Base-by-base conservation (phyloP, 2,888 invertebrate genomes). In the Pheosia tremula region DNA sequence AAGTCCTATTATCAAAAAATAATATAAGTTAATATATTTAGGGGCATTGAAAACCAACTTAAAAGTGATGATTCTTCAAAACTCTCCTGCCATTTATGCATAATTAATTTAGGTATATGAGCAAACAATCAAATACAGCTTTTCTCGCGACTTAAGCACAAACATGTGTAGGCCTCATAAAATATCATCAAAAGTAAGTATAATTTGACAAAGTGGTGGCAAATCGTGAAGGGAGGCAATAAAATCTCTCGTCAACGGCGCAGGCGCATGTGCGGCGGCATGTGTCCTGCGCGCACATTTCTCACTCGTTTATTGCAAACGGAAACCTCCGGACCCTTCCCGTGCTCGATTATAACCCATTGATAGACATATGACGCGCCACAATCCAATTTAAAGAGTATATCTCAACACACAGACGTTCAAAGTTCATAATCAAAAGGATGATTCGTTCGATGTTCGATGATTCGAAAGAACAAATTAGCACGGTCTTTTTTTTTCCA, bases 241-340 rank as follows among this genome's bases (percentile, higher is more conserved):
- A 88, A 91, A 89, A 88, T 89, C 85, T 83, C 78, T 88, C 89
- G 75, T 81, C 88, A 75, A 72, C 69, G 62, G 67, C 71, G 61
- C 66, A 72, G 75, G 75, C 76, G 80, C 84, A 83, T 84, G 79
- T 83, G 83, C 79, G 75, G 61, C 71, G 70, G 70, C 76, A 78
- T 78, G 74, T 78, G 78, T 79, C 74, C 68, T 75, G 72, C 72
- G 69, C 63, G 61, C 82, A 78, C 78, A 78, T 83, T 78, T 86
- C 81, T 86, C 85, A 80, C 73, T 68, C 80, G 84, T 87, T 90
- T 90, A 90, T 90, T 91, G 87, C 89, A 75, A 90, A 86, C 90
- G 90, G 90, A 91, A 89, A 86, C 85, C 84, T 84, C 78, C 77
- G 80, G 78, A 81, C 83, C 81, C 77, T 79, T 76, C 80, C 76